Percentiles rank a stretch among this genome's conserved stretches.
Conservation (phyloP, 2,113 vertebrate genomes). For the Salvelinus alpinus region DNA sequence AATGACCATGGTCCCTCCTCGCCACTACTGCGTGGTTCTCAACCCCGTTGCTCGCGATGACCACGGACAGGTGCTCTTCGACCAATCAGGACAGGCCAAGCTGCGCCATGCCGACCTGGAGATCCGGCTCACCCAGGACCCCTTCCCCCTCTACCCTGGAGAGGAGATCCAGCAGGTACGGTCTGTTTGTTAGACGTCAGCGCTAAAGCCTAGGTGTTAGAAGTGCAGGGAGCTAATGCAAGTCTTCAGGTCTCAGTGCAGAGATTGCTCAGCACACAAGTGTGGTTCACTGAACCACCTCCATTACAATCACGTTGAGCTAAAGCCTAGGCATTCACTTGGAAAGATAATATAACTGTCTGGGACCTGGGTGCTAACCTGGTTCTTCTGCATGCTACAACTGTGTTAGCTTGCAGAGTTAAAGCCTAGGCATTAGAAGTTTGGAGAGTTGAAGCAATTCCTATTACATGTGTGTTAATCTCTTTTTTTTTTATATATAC, state of each 20-base stretch:
- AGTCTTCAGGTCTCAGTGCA: no score
- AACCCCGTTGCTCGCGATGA: conserved; percentile 78
- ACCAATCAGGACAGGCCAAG: conserved; percentile 81
- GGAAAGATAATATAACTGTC: no score
- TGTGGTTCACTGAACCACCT: no score
- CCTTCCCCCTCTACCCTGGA: conserved; percentile 85
- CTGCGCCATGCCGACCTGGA: conserved; percentile 87
- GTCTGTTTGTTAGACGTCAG: no score
- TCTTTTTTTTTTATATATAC: background rate
- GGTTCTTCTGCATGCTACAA: no score
- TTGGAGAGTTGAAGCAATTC: background rate
- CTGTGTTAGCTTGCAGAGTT: no score
- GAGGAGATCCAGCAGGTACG: conserved; percentile 80
- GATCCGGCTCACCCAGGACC: conserved; percentile 85
- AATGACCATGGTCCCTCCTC: conserved; percentile 87
- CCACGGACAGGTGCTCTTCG: conserved; percentile 61
- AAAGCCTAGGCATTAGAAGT: no score
- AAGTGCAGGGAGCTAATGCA: no score
- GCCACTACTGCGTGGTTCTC: conserved; percentile 83
- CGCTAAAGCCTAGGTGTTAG: background rate
- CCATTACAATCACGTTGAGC: no score
- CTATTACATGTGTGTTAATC: background rate
- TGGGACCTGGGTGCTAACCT: no score
- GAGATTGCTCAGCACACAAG: no score
- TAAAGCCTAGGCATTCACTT: no score